Percentiles rank a stretch among this genome's conserved stretches.
These are phyloP conservation scores for Neelides folsomi DNA, from an alignment of 2,888 invertebrate species.

Conservation along the genomic window DNA sequence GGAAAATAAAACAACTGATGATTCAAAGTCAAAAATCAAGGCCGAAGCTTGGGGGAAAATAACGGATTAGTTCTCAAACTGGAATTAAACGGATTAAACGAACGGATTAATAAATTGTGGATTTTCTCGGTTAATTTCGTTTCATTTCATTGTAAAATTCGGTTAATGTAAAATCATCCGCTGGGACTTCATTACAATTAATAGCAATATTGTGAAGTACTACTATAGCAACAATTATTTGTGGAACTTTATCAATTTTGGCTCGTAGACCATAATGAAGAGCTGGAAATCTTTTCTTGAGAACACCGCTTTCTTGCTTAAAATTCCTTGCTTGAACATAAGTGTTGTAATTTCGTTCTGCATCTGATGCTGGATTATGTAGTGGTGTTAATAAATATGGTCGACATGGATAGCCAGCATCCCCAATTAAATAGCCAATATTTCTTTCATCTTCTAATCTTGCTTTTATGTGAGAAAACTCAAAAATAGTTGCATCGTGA, in stretches of 20 bases:
- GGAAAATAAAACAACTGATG: no score
- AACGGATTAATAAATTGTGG: no score
- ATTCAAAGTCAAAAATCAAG: no score
- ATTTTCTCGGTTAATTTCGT: no score
- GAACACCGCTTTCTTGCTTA: conserved; percentile 16
- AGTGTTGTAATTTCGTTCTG: conserved; percentile 20
- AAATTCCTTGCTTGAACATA: conserved; percentile 14
- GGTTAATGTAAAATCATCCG: neutral
- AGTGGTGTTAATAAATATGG: conserved; percentile 26
- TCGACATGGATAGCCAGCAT: conserved; percentile 23
- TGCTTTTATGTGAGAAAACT: neutral
- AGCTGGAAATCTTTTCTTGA: conserved; percentile 16
- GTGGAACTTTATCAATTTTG: conserved; percentile 3
- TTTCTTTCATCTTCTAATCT: neutral
- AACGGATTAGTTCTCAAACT: no score
- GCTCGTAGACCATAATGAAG: conserved; percentile 9
- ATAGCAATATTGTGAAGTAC: conserved; percentile 11
- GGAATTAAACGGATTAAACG: no score
- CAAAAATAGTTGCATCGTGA: conserved; percentile 1
- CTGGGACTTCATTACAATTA: conserved; percentile 4
- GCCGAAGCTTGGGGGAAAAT: no score
- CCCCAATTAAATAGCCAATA: conserved; percentile 16
- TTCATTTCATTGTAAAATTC: no score
- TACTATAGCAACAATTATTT: conserved; percentile 7
- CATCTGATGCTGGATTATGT: conserved; percentile 8